Evolutionary conservation across 2,113 vertebrate genomes (phyloP).

Genomic region (Sterrhoptilus dennistouni): DNA sequence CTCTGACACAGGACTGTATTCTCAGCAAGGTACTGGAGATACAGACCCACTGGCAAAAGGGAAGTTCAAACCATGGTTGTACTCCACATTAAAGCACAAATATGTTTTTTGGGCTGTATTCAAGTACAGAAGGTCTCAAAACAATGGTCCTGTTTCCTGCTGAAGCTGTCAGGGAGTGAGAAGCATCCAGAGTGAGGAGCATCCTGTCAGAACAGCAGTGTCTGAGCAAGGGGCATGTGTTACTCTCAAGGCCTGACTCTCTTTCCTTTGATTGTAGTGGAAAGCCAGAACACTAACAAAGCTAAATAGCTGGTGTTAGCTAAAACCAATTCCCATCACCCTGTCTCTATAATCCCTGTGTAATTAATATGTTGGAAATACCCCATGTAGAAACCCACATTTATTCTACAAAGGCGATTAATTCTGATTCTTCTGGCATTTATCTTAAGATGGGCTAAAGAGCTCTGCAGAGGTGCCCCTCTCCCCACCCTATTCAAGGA

Average conservation of each 20-base stretch:
- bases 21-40: neutral
- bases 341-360: neutral
- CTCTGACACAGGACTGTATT: neutral
- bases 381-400: neutral
- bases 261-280: neutral
- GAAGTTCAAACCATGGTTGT: fast-evolving
- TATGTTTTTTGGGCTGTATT: neutral
- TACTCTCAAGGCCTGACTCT: neutral
- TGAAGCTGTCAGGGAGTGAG: neutral
- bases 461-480: fast-evolving
- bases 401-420: neutral
- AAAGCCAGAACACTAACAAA: neutral
- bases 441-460: neutral
- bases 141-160: neutral
- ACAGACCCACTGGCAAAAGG: neutral
- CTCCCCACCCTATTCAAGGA: neutral
- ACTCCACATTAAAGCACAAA: neutral
- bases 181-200: neutral
- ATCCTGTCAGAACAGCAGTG: neutral
- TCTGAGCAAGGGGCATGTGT: neutral
- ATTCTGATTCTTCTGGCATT: neutral
- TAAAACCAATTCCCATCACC: neutral
- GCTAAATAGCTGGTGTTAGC: neutral
- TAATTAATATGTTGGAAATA: neutral
- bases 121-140: neutral